Evolutionary conservation across 1,140 invertebrate species (phyloP).

Genomic region (Drosophila lacertosa): DNA sequence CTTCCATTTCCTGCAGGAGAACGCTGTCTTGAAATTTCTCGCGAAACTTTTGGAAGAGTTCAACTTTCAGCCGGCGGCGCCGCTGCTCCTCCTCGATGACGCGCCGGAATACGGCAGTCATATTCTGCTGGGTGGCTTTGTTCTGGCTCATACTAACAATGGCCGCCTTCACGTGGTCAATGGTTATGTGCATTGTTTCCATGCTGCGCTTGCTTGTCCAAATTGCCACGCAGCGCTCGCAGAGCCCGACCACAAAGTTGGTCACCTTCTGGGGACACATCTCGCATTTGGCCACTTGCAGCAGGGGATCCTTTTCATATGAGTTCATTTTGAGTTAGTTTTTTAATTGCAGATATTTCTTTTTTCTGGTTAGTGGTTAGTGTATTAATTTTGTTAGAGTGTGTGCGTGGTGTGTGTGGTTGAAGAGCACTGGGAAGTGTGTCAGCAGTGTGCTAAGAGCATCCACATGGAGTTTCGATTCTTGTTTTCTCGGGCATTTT

Average conservation of each 20-base stretch:
- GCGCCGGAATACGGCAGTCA: conserved; percentile 28
- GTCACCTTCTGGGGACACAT: conserved; percentile 38
- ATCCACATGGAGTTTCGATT: too few species aligned
- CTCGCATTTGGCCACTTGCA: conserved; percentile 44
- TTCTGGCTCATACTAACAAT: conserved; percentile 12
- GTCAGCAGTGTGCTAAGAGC: too few species aligned
- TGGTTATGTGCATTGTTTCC: background rate
- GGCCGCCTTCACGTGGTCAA: conserved; percentile 25
- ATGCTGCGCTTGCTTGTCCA: conserved; percentile 23
- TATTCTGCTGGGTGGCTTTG: background rate
- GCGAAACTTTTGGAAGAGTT: conserved; percentile 39
- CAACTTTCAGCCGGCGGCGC: conserved; percentile 19
- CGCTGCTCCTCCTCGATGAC: conserved; percentile 11
- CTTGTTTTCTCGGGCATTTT: background rate
- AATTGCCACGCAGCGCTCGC: conserved; percentile 35
- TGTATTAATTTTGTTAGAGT: background rate
- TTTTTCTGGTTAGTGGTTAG: background rate
- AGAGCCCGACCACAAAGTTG: conserved; percentile 46
- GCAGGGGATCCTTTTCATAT: conserved; percentile 9
- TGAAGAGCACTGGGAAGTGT: background rate
- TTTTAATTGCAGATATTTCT: too few species aligned
- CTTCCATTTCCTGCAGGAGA: background rate
- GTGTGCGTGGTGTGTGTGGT: background rate
- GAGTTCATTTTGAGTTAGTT: conserved; percentile 25
- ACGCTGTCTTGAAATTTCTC: conserved; percentile 28